Conservation (phyloP, 2,797 vertebrate genomes). For the Gymnopithys bicolor region DNA sequence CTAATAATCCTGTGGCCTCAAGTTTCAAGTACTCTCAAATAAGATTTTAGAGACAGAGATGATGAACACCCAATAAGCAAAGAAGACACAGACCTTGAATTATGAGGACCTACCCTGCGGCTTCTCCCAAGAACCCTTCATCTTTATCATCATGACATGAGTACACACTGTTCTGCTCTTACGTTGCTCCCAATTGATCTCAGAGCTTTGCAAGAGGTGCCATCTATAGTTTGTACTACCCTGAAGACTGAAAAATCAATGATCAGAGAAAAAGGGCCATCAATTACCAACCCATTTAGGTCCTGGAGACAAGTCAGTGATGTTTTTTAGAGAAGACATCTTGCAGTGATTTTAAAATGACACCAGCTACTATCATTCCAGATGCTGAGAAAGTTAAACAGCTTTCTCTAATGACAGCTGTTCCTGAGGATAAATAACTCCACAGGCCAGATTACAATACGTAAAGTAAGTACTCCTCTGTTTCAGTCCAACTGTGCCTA, state of each 20-base stretch:
- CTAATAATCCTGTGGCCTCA: background rate
- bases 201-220: background rate
- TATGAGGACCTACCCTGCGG: background rate
- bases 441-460: constrained; percentile 15
- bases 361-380: background rate
- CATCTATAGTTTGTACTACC: background rate
- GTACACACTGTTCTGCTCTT: background rate
- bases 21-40: background rate
- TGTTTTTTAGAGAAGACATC: background rate
- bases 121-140: background rate
- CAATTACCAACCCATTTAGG: background rate
- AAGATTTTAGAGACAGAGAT: background rate
- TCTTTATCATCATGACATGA: background rate
- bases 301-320: background rate
- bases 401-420: constrained; percentile 4
- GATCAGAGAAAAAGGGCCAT: background rate
- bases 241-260: constrained; percentile 46
- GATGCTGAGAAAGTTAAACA: constrained; percentile 5
- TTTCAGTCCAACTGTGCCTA: background rate
- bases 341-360: background rate
- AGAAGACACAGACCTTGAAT: background rate
- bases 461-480: background rate
- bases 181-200: background rate
- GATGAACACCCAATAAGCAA: background rate
- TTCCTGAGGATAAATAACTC: background rate